Evolutionary conservation across 2,113 vertebrate species (phyloP).

Genomic region (Coregonus clupeaformis): DNA sequence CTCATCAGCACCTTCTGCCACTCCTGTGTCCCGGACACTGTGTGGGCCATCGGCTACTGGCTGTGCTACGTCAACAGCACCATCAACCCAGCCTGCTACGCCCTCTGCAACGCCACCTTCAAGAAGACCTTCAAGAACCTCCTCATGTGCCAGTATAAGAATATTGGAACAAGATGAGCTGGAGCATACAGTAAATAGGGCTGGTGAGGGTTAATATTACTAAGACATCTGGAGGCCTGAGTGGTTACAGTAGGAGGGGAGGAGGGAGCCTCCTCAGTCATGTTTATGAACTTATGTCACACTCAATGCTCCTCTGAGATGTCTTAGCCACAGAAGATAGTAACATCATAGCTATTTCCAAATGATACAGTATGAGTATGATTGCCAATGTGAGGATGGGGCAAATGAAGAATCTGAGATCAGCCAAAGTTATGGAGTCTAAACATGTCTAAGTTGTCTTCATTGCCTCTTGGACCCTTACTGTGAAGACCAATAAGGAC

Average conservation of each 20-base stretch:
- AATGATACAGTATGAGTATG: neutral
- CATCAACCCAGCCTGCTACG: conserved; percentile 97
- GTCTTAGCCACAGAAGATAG: neutral
- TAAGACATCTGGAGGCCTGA: neutral
- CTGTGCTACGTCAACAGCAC: conserved; percentile 98
- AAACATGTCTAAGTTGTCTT: neutral
- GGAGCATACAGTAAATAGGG: neutral
- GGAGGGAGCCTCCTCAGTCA: neutral
- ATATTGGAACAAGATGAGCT: conserved; percentile 92
- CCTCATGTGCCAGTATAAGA: conserved; percentile 95
- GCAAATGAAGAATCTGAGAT: too few species aligned
- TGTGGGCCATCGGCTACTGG: conserved; percentile 98
- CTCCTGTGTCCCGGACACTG: conserved; percentile 89
- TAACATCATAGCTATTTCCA: neutral
- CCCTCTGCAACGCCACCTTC: conserved; percentile 97
- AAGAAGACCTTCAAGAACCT: conserved; percentile 99
- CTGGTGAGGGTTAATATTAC: neutral
- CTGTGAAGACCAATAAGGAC: neutral
- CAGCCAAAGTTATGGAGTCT: conserved; percentile 1
- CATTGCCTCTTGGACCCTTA: neutral
- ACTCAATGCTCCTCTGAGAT: neutral
- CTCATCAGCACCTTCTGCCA: conserved; percentile 96
- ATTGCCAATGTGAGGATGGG: too few species aligned
- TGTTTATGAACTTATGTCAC: too few species aligned
- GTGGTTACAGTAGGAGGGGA: neutral